Conservation (phyloP, 2,113 vertebrate genomes). For the Ciconia stormi region DNA sequence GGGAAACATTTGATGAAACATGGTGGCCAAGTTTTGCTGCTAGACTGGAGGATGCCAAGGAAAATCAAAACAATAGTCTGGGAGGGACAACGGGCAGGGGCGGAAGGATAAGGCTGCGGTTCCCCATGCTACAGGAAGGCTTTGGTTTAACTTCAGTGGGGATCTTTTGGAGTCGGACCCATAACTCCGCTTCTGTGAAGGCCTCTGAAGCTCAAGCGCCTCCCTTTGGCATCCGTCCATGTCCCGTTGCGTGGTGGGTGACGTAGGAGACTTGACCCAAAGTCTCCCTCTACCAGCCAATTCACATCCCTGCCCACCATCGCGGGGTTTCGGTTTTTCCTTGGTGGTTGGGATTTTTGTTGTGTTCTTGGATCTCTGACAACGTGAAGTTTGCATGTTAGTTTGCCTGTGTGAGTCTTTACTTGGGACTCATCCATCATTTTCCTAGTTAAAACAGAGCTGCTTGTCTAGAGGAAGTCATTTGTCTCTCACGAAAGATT, state of each 20-base stretch:
- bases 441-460: conserved; percentile 13
- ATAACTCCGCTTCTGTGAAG: not conserved
- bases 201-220: rapidly evolving
- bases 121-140: not conserved
- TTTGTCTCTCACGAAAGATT: conserved; percentile 55
- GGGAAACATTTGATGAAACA: conserved; percentile 27
- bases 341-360: not conserved
- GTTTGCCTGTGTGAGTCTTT: not conserved
- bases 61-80: conserved; percentile 58
- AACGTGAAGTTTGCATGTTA: not conserved
- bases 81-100: not conserved
- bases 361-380: not conserved
- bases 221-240: not conserved
- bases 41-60: conserved; percentile 9
- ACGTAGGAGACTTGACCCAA: not conserved
- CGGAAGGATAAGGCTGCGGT: conserved; percentile 64
- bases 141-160: not conserved
- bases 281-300: not conserved
- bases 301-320: not conserved
- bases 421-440: conserved; percentile 20
- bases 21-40: conserved; percentile 21
- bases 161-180: not conserved
- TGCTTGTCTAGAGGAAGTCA: conserved; percentile 48
- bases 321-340: rapidly evolving
- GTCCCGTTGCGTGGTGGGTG: not conserved